Evolutionary conservation across 1,140 invertebrate species (phyloP).

Genomic region (Cecropterus lyciades): DNA sequence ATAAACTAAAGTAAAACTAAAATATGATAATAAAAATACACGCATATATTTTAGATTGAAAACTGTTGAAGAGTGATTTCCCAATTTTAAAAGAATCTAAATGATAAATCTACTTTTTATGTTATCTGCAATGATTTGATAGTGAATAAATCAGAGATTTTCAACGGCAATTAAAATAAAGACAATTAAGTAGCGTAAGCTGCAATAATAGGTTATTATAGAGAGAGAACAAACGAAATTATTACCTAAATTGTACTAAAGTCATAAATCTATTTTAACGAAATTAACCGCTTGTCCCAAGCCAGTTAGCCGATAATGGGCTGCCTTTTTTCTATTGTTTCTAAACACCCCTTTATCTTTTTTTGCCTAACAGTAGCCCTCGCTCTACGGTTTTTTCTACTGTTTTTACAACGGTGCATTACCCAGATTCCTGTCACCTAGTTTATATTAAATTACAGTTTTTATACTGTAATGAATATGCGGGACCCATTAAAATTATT

Average conservation of each 20-base stretch:
- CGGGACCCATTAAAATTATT: constrained; percentile 65
- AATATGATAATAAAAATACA: too few relatives aligned
- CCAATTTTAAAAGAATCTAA: too few relatives aligned
- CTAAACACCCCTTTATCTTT: constrained; percentile 68
- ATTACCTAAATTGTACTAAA: background rate
- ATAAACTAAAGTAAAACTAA: too few relatives aligned
- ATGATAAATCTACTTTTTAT: too few relatives aligned
- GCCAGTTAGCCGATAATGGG: constrained; percentile 70
- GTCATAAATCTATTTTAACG: constrained; percentile 69
- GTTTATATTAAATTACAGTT: constrained; percentile 83
- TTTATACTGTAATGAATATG: constrained; percentile 77
- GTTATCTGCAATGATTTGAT: too few relatives aligned
- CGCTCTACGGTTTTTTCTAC: constrained; percentile 59
- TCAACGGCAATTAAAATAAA: too few relatives aligned
- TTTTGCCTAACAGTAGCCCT: constrained; percentile 57
- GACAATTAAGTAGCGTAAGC: too few relatives aligned
- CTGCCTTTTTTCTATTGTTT: constrained; percentile 62
- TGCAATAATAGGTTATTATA: too few relatives aligned
- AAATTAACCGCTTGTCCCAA: constrained; percentile 73
- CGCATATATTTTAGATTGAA: too few relatives aligned
- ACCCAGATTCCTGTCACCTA: constrained; percentile 76
- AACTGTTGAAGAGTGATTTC: too few relatives aligned
- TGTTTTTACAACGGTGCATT: constrained; percentile 68
- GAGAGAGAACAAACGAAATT: background rate
- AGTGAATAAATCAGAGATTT: too few relatives aligned